Evolutionary conservation across 2,113 vertebrate genomes (phyloP).

Genomic region (Myrmophylax atrothorax): DNA sequence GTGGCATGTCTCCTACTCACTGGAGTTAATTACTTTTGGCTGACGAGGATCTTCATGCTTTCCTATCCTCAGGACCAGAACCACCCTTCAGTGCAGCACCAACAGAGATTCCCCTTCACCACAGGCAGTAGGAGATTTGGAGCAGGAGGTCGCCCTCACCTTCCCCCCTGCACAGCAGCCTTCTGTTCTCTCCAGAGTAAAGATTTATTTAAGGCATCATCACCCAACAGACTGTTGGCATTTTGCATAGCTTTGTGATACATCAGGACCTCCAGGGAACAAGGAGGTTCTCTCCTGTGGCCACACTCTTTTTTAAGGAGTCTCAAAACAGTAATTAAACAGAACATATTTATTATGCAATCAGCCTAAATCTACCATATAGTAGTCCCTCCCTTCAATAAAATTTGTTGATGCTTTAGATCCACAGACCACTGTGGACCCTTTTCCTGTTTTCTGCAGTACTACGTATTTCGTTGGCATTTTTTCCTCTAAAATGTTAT

Average conservation of each 20-base stretch:
- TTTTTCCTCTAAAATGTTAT: not conserved
- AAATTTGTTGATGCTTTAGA: not conserved
- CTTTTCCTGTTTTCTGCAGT: not conserved
- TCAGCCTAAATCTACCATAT: not conserved
- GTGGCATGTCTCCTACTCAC: not conserved
- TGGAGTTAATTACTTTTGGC: slow-evolving; percentile 8
- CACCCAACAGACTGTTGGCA: not conserved
- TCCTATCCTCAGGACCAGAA: not conserved
- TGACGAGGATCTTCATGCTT: not conserved
- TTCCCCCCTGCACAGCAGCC: not conserved
- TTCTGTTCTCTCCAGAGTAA: not conserved
- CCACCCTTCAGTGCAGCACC: rapidly evolving
- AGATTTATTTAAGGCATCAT: not conserved
- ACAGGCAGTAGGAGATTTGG: not conserved
- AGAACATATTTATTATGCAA: not conserved
- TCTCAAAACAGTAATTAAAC: not conserved
- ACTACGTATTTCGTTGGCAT: rapidly evolving
- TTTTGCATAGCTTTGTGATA: not conserved
- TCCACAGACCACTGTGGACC: rapidly evolving
- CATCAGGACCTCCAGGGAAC: not conserved
- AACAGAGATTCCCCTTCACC: not conserved
- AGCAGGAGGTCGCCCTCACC: not conserved
- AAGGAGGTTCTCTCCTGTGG: not conserved
- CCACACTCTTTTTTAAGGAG: not conserved
- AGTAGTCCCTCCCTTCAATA: not conserved